phyloP scores from a whole-genome alignment of 2,113 vertebrate species.

The Syngnathus typhle region DNA sequence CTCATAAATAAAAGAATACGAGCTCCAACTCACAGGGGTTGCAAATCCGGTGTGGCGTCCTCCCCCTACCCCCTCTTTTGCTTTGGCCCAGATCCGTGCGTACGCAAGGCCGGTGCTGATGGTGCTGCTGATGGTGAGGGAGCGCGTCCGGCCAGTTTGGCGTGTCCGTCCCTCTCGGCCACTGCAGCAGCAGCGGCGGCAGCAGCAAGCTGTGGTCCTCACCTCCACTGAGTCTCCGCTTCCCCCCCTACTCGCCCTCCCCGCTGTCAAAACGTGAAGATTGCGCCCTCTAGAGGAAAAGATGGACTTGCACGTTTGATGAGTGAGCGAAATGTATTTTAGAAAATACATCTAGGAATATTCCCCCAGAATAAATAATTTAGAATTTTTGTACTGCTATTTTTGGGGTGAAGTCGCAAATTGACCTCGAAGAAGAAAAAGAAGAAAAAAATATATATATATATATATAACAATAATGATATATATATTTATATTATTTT shows the following conservation, averaged over 20 bases:
- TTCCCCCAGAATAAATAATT: neutral
- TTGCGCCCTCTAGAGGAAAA: neutral
- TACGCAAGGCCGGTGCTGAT: constrained; percentile 22
- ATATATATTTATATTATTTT: no score
- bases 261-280: constrained; percentile 35
- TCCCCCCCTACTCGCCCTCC: constrained; percentile 10
- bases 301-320: neutral
- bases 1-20: neutral
- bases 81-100: neutral
- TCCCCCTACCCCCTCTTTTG: neutral
- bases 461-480: no score
- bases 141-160: constrained; percentile 28
- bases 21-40: constrained; percentile 51
- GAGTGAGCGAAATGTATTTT: neutral
- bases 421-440: neutral
- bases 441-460: no score
- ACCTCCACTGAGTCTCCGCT: constrained; percentile 37
- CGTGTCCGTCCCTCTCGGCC: constrained; percentile 40
- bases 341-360: neutral
- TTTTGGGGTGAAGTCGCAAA: neutral
- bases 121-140: constrained; percentile 28
- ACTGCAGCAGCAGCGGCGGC: constrained; percentile 62
- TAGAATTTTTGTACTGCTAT: neutral
- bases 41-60: constrained; percentile 22
- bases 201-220: constrained; percentile 58